These are phyloP conservation scores for Euclidia mi DNA, from an alignment of 2,888 invertebrate genomes.

Conservation along the genomic window DNA sequence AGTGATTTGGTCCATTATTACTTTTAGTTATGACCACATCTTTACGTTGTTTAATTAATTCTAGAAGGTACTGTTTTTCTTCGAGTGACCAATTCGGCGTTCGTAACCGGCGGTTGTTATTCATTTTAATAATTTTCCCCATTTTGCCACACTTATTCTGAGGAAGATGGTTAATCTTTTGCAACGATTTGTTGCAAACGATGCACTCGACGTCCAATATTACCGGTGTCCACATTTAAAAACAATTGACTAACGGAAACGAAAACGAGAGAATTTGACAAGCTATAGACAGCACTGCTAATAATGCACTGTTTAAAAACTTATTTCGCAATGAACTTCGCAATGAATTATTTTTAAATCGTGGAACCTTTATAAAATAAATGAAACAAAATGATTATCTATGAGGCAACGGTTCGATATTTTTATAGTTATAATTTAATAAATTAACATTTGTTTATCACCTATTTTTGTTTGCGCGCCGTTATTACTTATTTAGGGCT, in stretches of 20 bases:
- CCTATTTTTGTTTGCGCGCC: too few relatives aligned
- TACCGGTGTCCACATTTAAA: constrained; percentile 86
- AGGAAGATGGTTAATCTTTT: constrained; percentile 82
- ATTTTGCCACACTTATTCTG: constrained; percentile 69
- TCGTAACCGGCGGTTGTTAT: constrained; percentile 74
- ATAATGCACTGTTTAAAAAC: constrained; percentile 59
- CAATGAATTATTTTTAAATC: constrained; percentile 46
- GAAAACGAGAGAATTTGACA: constrained; percentile 69
- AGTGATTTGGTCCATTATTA: constrained; percentile 83
- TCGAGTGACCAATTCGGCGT: constrained; percentile 86
- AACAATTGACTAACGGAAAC: constrained; percentile 76
- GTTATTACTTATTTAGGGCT: too few relatives aligned
- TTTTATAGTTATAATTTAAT: background rate
- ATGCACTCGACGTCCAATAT: constrained; percentile 88
- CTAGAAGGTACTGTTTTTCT: constrained; percentile 84
- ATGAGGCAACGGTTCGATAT: constrained; percentile 43
- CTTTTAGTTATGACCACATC: constrained; percentile 80
- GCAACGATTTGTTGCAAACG: constrained; percentile 88
- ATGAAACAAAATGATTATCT: constrained; percentile 48
- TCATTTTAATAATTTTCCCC: constrained; percentile 81
- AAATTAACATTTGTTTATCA: too few relatives aligned
- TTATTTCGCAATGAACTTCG: constrained; percentile 60
- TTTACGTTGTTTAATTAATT: constrained; percentile 82
- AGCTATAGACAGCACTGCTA: constrained; percentile 61
- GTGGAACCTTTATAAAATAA: constrained; percentile 43